phyloP scores from a whole-genome alignment of 2,888 invertebrate species.

The Perdita meconis region DNA sequence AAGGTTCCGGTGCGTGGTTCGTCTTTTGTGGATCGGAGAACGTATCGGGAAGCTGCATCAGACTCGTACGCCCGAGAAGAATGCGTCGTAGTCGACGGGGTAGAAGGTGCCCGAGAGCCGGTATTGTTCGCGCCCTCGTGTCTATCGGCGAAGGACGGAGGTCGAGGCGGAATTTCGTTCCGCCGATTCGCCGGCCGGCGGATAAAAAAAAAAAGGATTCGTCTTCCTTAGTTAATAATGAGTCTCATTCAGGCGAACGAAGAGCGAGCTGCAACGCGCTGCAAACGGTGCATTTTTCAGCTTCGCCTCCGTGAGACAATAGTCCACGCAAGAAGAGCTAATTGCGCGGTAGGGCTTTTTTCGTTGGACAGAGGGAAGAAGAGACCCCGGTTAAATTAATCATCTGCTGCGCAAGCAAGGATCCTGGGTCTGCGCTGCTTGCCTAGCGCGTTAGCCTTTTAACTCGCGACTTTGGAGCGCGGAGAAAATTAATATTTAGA shows the following conservation, averaged over 20 bases:
- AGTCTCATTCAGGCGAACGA: slow-evolving; percentile 60
- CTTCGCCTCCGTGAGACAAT: slow-evolving; percentile 58
- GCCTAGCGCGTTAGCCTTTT: slow-evolving; percentile 37
- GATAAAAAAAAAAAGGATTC: slow-evolving; percentile 36
- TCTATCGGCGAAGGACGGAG: slow-evolving; percentile 44
- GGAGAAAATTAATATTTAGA: slow-evolving; percentile 36
- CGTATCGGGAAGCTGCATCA: slow-evolving; percentile 30
- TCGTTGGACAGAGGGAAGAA: slow-evolving; percentile 15
- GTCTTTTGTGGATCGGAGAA: slow-evolving; percentile 43
- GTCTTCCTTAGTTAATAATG: slow-evolving; percentile 58
- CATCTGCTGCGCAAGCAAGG: slow-evolving; percentile 54
- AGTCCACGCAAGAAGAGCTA: slow-evolving; percentile 53
- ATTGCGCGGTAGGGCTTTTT: slow-evolving; percentile 49
- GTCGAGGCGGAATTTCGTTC: slow-evolving; percentile 21
- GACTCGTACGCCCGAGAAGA: slow-evolving; percentile 17
- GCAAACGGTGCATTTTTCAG: slow-evolving; percentile 63
- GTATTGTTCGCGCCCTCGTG: slow-evolving; percentile 49
- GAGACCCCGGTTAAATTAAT: slow-evolving; percentile 51
- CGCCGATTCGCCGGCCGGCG: neutral
- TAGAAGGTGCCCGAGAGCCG: slow-evolving; percentile 28
- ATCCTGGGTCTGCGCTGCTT: slow-evolving; percentile 28
- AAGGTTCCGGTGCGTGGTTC: slow-evolving; percentile 39
- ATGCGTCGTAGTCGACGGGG: slow-evolving; percentile 32
- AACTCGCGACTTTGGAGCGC: slow-evolving; percentile 39
- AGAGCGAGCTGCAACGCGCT: slow-evolving; percentile 47